Percentiles rank a stretch among this genome's conserved stretches.
These are phyloP conservation scores for Drosophila pseudotalamancana DNA, from an alignment of 2,888 invertebrate species.

Conservation along the genomic window DNA sequence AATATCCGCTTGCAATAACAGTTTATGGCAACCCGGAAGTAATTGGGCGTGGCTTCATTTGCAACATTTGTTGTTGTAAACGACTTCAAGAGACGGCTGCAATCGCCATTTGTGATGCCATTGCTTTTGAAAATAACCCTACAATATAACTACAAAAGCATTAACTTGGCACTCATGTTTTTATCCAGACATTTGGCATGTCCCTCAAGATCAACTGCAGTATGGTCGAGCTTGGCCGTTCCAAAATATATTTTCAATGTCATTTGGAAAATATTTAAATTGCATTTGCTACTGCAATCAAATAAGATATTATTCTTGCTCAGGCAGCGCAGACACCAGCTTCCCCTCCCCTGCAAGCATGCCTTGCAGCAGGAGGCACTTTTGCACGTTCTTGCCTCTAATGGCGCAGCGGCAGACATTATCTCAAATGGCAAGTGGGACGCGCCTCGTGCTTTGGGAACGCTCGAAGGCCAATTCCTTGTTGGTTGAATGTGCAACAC, in stretches of 20 bases:
- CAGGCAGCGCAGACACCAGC: conserved; percentile 12
- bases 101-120: too few relatives aligned
- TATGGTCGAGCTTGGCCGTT: not conserved
- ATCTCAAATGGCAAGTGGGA: conserved; percentile 63
- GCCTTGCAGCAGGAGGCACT: conserved; percentile 9
- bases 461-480: conserved; percentile 65
- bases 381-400: conserved; percentile 52
- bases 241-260: conserved; percentile 18
- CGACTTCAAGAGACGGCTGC: too few relatives aligned
- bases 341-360: too few relatives aligned
- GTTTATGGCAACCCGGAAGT: not conserved
- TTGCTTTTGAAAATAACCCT: too few relatives aligned
- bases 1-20: not conserved
- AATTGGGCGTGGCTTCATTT: too few relatives aligned
- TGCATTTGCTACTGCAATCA: conserved; percentile 71
- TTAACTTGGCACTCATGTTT: too few relatives aligned
- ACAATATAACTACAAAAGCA: too few relatives aligned
- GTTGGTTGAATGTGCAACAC: conserved; percentile 67
- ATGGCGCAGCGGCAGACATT: conserved; percentile 66
- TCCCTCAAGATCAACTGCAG: too few relatives aligned
- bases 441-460: conserved; percentile 13
- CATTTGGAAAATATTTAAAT: conserved; percentile 61
- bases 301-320: conserved; percentile 66
- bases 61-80: too few relatives aligned
- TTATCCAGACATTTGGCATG: too few relatives aligned